Conservation (phyloP, 64 coral and sea anemone genomes). For the Montipora efflorescens region DNA sequence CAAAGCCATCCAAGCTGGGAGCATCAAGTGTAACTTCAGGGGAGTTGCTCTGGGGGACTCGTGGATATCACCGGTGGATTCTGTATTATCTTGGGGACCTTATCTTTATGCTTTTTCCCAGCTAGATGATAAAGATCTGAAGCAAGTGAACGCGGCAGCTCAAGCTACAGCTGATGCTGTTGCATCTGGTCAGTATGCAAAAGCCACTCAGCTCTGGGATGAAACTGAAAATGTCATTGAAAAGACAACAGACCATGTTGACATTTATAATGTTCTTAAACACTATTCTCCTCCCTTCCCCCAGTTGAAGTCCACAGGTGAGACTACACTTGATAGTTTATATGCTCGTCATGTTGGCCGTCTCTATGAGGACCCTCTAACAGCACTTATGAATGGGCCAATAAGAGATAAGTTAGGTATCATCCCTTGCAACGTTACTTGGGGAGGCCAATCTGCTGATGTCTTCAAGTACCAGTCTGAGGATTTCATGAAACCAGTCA, state of each 20-base stretch:
- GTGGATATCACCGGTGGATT: slow-evolving; percentile 97
- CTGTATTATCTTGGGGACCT: slow-evolving; percentile 91
- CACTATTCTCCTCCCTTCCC: slow-evolving; percentile 73
- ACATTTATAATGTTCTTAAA: slow-evolving; percentile 91
- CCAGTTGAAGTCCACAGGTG: slow-evolving; percentile 3
- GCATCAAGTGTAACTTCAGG: slow-evolving; percentile 81
- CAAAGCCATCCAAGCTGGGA: slow-evolving; percentile 68
- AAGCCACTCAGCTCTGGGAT: slow-evolving; percentile 77
- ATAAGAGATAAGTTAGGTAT: slow-evolving; percentile 96
- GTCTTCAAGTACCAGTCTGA: slow-evolving; percentile 80
- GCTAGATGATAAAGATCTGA: slow-evolving; percentile 78
- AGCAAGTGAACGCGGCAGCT: slow-evolving; percentile 60
- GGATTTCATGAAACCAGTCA: slow-evolving; percentile 94
- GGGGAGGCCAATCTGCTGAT: slow-evolving; percentile 83
- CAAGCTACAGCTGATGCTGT: slow-evolving; percentile 83
- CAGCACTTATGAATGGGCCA: slow-evolving; percentile 94
- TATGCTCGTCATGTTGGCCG: slow-evolving; percentile 73
- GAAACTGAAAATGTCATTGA: slow-evolving; percentile 70
- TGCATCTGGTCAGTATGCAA: slow-evolving; percentile 58
- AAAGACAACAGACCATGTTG: slow-evolving; percentile 84
- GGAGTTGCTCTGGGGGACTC: slow-evolving; percentile 95
- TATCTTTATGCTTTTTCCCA: slow-evolving; percentile 90
- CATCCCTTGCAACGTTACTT: slow-evolving; percentile 82
- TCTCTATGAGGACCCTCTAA: slow-evolving; percentile 66
- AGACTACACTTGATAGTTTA: slow-evolving; percentile 52